Conservation (phyloP, 2,888 invertebrate genomes). For the Andrena marginata region DNA sequence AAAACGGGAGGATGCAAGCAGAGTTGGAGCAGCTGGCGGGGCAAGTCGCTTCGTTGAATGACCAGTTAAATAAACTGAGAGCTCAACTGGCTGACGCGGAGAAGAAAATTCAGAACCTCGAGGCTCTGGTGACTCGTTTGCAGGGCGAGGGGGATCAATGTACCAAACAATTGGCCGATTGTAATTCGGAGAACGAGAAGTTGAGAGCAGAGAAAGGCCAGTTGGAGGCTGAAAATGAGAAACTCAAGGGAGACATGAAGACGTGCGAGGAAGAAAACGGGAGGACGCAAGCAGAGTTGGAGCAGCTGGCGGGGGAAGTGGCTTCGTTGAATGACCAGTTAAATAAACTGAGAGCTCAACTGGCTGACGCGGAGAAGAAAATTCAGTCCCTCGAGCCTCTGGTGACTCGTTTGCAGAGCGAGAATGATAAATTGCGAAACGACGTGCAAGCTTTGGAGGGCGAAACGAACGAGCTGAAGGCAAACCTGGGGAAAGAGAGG, state of each 20-base stretch:
- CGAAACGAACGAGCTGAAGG: slow-evolving; percentile 42
- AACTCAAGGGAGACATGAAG: slow-evolving; percentile 23
- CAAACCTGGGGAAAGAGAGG: not conserved
- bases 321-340: slow-evolving; percentile 51
- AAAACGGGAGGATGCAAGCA: slow-evolving; percentile 41
- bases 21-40: slow-evolving; percentile 28
- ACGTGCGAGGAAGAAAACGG: slow-evolving; percentile 45
- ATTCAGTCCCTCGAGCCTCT: slow-evolving; percentile 52
- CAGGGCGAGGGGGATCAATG: slow-evolving; percentile 20
- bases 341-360: slow-evolving; percentile 31
- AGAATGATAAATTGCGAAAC: slow-evolving; percentile 52
- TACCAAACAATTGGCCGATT: slow-evolving; percentile 6
- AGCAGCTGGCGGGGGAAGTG: slow-evolving; percentile 30
- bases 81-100: slow-evolving; percentile 30
- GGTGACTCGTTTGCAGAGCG: slow-evolving; percentile 45
- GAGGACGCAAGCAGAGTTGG: slow-evolving; percentile 26
- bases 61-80: slow-evolving; percentile 43
- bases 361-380: slow-evolving; percentile 31
- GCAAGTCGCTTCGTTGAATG: slow-evolving; percentile 47
- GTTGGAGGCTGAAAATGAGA: slow-evolving; percentile 49
- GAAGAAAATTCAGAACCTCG: slow-evolving; percentile 44
- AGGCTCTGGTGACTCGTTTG: slow-evolving; percentile 49
- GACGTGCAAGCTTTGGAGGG: slow-evolving; percentile 51
- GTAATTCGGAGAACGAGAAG: slow-evolving; percentile 33
- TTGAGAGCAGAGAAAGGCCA: slow-evolving; percentile 47